Percentiles rank a stretch among this genome's conserved stretches.
phyloP scores from a whole-genome alignment of 2,888 invertebrate genomes.

The Monoplex corrugatus region DNA sequence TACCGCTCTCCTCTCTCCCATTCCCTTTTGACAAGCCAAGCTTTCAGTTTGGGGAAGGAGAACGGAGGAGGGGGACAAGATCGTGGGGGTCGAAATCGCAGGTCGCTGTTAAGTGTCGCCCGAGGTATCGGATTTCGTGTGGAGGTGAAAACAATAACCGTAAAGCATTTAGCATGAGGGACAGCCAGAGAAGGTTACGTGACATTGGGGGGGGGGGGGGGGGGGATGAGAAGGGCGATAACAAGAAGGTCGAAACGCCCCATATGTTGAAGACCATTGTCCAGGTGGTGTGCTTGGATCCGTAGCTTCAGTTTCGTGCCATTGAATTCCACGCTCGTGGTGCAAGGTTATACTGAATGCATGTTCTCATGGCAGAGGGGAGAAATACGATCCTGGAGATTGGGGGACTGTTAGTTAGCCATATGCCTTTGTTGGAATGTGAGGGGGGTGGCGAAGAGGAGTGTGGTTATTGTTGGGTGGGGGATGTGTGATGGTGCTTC shows the following conservation, averaged over 20 bases:
- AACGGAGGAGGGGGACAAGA: neutral
- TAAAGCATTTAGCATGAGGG: neutral
- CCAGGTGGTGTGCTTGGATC: neutral
- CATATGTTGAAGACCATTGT: neutral
- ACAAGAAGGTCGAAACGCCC: neutral
- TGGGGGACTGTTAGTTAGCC: too few relatives aligned
- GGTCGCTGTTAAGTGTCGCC: constrained; percentile 6
- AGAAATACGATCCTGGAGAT: too few relatives aligned
- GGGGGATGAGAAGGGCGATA: neutral
- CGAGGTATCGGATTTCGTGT: neutral
- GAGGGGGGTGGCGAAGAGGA: neutral
- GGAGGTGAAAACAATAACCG: constrained; percentile 22
- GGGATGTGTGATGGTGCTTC: neutral
- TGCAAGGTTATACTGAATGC: too few relatives aligned
- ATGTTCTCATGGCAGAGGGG: too few relatives aligned
- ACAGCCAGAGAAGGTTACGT: neutral
- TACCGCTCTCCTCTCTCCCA: too few relatives aligned
- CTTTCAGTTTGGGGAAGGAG: too few relatives aligned
- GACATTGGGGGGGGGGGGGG: neutral
- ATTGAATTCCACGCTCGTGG: too few relatives aligned
- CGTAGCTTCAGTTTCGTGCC: too few relatives aligned
- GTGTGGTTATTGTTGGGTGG: neutral
- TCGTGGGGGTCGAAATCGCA: neutral
- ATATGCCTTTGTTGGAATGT: too few relatives aligned
- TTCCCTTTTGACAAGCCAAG: too few relatives aligned